Evolutionary conservation across 2,888 invertebrate species (phyloP).

Genomic region (Drosophila anomelani): DNA sequence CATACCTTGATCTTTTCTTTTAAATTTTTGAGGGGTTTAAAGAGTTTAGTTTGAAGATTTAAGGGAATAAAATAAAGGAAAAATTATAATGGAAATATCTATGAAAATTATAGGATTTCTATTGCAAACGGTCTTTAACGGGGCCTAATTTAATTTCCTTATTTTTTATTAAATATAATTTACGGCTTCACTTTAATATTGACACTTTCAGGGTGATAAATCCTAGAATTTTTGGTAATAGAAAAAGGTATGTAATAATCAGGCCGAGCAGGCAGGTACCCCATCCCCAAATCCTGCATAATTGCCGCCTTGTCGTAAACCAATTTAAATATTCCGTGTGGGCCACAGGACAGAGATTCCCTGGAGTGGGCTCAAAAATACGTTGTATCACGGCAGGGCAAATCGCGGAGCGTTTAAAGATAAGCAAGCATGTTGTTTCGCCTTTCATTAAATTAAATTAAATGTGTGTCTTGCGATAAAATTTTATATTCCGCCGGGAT

Average conservation of each 20-base stretch:
- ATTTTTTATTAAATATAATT: not conserved
- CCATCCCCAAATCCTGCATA: conserved; percentile 1
- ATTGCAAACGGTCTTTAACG: not conserved
- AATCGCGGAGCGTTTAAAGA: conserved; percentile 46
- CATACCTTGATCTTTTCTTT: not conserved
- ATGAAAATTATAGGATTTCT: not conserved
- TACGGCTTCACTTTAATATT: not conserved
- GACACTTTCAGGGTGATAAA: conserved; percentile 4
- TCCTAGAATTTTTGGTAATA: conserved; percentile 13
- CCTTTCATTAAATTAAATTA: conserved; percentile 56
- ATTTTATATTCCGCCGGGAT: conserved; percentile 46
- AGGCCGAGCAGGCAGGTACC: not conserved
- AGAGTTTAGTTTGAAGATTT: not conserved
- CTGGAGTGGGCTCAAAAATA: conserved; percentile 9
- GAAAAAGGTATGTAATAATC: conserved; percentile 8
- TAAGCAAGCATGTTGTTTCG: conserved; percentile 50
- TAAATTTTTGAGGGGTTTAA: not conserved
- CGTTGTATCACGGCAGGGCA: conserved; percentile 30
- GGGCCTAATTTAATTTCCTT: not conserved
- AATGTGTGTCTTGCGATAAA: conserved; percentile 55
- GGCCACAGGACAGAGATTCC: conserved; percentile 13
- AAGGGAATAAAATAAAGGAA: too few relatives aligned
- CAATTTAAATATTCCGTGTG: conserved; percentile 39
- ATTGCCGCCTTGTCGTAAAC: conserved; percentile 31
- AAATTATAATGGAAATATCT: not conserved